These are phyloP conservation scores for Rhabdomys dilectus DNA, from an alignment of 2,113 vertebrate species.

Conservation along the genomic window DNA sequence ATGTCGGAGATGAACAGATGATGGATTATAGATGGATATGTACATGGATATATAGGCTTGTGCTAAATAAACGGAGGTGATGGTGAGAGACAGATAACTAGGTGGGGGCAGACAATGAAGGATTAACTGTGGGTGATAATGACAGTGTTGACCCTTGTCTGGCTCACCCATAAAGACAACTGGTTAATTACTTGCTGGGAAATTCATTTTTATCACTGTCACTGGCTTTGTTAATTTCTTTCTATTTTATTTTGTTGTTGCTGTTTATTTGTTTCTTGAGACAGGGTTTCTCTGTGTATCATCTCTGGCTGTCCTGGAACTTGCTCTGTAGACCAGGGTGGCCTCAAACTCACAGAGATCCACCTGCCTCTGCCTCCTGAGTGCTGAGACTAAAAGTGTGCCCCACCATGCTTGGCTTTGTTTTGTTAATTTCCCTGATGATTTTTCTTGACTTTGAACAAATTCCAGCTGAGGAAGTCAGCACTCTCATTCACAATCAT, in stretches of 20 bases:
- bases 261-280: too few relatives aligned
- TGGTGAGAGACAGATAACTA: background rate
- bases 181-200: background rate
- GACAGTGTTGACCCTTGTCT: background rate
- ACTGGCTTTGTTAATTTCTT: background rate
- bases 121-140: too few relatives aligned
- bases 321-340: too few relatives aligned
- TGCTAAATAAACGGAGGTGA: background rate
- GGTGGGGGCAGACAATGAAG: background rate
- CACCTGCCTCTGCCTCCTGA: too few relatives aligned
- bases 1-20: background rate
- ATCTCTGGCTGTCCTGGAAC: too few relatives aligned
- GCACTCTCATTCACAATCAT: background rate
- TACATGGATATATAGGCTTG: background rate
- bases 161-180: background rate
- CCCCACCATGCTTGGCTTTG: background rate
- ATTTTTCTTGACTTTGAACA: slow-evolving; percentile 5
- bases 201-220: background rate
- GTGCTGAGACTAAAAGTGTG: too few relatives aligned
- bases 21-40: background rate
- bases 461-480: background rate
- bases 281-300: too few relatives aligned
- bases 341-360: too few relatives aligned
- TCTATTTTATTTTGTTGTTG: too few relatives aligned
- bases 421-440: background rate